A percentile compares a stretch with the other conserved stretches of the same genome.
Conservation (phyloP, 2,888 invertebrate species). For the Troglohyphantes excavatus region DNA sequence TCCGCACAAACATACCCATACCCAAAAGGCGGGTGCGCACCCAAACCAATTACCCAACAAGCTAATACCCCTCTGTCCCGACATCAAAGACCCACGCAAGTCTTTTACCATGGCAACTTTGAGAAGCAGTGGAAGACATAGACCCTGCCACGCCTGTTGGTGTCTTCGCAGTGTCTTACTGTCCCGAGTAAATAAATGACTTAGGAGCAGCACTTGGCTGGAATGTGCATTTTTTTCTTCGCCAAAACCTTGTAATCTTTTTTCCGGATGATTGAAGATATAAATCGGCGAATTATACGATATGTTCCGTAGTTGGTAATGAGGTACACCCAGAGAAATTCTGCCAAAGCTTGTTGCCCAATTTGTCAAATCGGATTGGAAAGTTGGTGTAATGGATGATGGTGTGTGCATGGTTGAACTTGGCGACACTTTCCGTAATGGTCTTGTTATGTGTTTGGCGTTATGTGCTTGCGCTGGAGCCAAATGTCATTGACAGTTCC, state of each 20-base stretch:
- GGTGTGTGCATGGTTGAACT: neutral
- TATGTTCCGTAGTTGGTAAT: neutral
- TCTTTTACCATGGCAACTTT: no score
- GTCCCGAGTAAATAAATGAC: neutral
- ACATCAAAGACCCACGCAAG: no score
- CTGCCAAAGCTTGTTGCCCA: neutral
- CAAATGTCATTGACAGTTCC: neutral
- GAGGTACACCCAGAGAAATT: neutral
- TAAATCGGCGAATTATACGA: slow-evolving; percentile 9
- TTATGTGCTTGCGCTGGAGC: no score
- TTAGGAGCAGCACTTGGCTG: neutral
- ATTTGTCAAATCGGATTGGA: neutral
- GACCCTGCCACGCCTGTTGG: neutral
- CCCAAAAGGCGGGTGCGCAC: slow-evolving; percentile 1
- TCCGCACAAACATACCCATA: neutral
- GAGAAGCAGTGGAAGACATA: no score
- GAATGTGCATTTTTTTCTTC: neutral
- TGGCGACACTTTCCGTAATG: neutral
- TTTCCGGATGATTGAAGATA: neutral
- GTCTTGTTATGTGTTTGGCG: no score
- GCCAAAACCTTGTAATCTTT: neutral
- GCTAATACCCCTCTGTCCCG: neutral
- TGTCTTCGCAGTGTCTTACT: neutral
- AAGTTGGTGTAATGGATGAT: neutral
- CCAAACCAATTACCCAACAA: neutral